Conservation (phyloP, 2,888 invertebrate genomes). For the Diadromus collaris region DNA sequence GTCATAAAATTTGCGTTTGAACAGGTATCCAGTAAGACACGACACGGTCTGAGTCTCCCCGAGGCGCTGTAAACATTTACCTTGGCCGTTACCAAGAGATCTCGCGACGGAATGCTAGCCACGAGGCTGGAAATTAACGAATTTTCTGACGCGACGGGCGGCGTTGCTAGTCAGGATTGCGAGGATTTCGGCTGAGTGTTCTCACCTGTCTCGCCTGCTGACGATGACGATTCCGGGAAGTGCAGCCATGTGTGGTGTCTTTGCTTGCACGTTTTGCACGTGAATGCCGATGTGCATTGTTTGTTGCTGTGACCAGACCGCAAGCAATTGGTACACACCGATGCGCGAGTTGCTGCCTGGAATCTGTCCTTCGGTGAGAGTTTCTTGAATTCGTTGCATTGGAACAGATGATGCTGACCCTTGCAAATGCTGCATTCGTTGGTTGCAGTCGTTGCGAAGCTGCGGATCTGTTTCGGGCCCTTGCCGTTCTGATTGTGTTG, state of each 20-base stretch:
- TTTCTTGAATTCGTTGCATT: constrained; percentile 9
- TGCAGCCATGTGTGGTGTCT: constrained; percentile 18
- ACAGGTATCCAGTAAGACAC: constrained; percentile 27
- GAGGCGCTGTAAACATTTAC: neutral
- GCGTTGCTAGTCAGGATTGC: constrained; percentile 1
- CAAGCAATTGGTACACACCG: constrained; percentile 6
- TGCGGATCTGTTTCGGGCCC: neutral
- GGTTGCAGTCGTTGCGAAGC: neutral
- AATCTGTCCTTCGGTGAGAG: constrained; percentile 2
- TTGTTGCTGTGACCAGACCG: neutral
- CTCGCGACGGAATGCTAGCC: constrained; percentile 7
- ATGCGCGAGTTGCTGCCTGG: neutral
- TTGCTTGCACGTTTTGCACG: constrained; percentile 20
- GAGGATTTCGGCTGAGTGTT: neutral
- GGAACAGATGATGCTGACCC: neutral
- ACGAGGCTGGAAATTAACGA: constrained; percentile 18
- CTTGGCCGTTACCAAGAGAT: constrained; percentile 18
- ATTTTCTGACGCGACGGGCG: neutral
- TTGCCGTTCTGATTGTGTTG: neutral
- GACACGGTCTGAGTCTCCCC: neutral
- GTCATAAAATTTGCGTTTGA: constrained; percentile 32
- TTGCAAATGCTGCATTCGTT: neutral
- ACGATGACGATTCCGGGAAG: neutral
- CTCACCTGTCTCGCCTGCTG: neutral
- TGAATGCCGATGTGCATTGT: neutral